These are phyloP conservation scores for Picathartes gymnocephalus DNA, from an alignment of 2,113 vertebrate species.

Conservation along the genomic window DNA sequence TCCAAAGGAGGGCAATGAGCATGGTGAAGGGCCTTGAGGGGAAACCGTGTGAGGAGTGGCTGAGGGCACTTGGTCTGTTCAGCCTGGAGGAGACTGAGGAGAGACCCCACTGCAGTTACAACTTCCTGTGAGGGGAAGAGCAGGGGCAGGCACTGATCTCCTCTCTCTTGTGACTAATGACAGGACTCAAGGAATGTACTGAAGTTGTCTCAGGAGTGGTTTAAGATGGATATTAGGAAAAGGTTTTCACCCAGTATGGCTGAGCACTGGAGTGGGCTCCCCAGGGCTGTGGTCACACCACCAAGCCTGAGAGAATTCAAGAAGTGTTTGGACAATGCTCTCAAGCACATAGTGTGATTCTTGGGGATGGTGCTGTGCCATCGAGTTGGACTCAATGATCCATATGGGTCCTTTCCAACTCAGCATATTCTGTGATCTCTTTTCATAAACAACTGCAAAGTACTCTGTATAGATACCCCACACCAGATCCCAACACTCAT, in stretches of 20 bases:
- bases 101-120: not conserved
- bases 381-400: not conserved
- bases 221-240: not conserved
- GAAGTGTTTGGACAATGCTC: not conserved
- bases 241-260: not conserved
- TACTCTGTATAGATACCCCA: not conserved
- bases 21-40: not conserved
- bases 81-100: not conserved
- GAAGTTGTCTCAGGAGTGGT: not conserved
- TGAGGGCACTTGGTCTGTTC: not conserved
- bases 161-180: not conserved
- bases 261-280: not conserved
- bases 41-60: accelerated
- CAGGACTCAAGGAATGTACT: not conserved
- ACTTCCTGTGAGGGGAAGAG: not conserved
- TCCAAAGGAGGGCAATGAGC: not conserved
- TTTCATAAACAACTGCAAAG: not conserved
- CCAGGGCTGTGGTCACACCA: not conserved
- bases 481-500: not conserved
- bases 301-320: not conserved
- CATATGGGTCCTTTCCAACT: not conserved
- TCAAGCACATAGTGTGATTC: not conserved
- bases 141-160: not conserved
- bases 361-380: not conserved
- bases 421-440: not conserved